Conservation (phyloP, 1,140 invertebrate species). For the Mylabris phalerata region DNA sequence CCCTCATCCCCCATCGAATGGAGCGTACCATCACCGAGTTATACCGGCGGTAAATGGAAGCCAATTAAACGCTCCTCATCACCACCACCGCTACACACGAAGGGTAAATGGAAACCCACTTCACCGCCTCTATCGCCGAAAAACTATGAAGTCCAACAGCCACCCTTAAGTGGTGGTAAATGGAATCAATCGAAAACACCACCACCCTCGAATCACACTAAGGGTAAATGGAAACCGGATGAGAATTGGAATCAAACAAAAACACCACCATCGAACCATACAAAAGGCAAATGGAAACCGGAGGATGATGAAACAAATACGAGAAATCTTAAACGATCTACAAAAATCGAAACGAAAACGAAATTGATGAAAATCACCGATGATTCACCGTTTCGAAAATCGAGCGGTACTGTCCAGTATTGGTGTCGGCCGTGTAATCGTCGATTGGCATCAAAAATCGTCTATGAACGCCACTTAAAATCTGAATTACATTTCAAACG, state of each 20-base stretch:
- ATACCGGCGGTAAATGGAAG: conserved; percentile 36
- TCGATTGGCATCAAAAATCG: conserved; percentile 59
- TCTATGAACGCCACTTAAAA: conserved; percentile 68
- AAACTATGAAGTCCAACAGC: not conserved
- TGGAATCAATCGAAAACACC: conserved; percentile 29
- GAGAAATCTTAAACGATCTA: not conserved
- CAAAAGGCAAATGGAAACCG: conserved; percentile 50
- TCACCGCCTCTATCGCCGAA: not conserved
- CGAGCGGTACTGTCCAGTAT: conserved; percentile 52
- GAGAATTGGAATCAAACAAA: conserved; percentile 34
- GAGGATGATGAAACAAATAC: conserved; percentile 36
- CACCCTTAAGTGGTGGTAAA: conserved; percentile 37
- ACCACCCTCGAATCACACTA: conserved; percentile 51
- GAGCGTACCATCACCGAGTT: conserved; percentile 27
- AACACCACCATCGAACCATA: conserved; percentile 55
- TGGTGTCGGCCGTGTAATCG: conserved; percentile 75
- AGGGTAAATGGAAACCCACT: conserved; percentile 59
- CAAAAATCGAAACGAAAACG: conserved; percentile 1
- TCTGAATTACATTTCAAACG: conserved; percentile 66
- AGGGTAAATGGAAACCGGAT: conserved; percentile 46
- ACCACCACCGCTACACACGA: conserved; percentile 58
- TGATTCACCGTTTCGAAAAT: conserved; percentile 31
- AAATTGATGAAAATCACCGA: not conserved
- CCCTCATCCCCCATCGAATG: conserved; percentile 40
- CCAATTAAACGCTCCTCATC: conserved; percentile 30